Conservation (phyloP, 2,797 vertebrate species). For the Sternotherus odoratus region DNA sequence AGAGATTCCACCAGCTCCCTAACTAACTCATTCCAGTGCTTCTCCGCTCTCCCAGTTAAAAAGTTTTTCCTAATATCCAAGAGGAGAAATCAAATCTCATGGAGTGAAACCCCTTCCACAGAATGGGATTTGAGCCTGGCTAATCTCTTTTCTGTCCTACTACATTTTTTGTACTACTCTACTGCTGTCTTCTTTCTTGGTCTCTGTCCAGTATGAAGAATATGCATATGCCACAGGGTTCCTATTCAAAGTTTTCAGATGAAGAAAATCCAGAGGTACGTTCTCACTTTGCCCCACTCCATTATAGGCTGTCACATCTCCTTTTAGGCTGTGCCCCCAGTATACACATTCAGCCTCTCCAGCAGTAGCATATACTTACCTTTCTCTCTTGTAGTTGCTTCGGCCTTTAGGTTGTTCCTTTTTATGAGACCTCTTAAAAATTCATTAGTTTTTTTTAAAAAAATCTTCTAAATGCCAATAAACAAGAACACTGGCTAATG, state of each 20-base stretch:
- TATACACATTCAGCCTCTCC: not conserved
- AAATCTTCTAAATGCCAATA: not conserved
- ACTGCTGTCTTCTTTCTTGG: not conserved
- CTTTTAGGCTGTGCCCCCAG: not conserved
- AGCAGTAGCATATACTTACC: not conserved
- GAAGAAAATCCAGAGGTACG: fast-evolving
- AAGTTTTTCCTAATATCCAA: no score
- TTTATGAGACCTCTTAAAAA: no score
- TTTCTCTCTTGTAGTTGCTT: not conserved
- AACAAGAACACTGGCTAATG: not conserved
- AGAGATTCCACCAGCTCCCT: no score
- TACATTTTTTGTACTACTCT: fast-evolving
- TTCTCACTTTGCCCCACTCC: fast-evolving
- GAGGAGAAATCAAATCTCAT: no score
- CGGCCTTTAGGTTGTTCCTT: not conserved
- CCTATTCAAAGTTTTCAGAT: not conserved
- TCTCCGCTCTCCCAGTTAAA: no score
- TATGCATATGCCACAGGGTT: not conserved
- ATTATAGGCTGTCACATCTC: not conserved
- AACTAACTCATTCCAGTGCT: no score
- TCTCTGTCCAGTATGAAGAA: fast-evolving
- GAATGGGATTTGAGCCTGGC: fast-evolving
- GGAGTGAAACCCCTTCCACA: no score
- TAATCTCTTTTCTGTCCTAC: no score
- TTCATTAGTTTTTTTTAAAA: fast-evolving